These are phyloP conservation scores for Druon quercuslanigerum DNA, from an alignment of 1,140 invertebrate species.

Conservation along the genomic window DNA sequence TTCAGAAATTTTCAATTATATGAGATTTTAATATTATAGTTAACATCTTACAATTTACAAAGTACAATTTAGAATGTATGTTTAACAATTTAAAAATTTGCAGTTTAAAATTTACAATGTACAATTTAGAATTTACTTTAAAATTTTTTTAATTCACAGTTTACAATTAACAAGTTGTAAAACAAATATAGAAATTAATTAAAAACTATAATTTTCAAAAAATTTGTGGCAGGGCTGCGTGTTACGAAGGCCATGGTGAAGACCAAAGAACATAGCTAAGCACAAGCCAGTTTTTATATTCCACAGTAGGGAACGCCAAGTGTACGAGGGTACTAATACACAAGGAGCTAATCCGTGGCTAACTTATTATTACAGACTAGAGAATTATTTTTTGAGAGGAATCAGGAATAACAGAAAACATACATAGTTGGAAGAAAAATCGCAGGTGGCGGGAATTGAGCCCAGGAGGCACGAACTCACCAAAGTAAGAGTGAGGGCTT, in stretches of 20 bases:
- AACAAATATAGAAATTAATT: neutral
- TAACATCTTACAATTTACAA: too few species aligned
- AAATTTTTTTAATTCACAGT: neutral
- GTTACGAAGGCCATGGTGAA: conserved; percentile 53
- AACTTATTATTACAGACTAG: conserved; percentile 16
- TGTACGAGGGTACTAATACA: conserved; percentile 54
- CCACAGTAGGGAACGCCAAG: conserved; percentile 68
- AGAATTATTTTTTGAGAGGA: neutral
- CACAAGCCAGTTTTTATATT: conserved; percentile 61
- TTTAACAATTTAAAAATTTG: too few species aligned
- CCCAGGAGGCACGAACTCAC: conserved; percentile 34
- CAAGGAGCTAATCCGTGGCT: conserved; percentile 66
- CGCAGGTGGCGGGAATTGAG: conserved; percentile 51
- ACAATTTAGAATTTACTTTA: too few species aligned
- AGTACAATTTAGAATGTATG: too few species aligned
- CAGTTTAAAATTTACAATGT: too few species aligned
- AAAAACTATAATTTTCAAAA: conserved; percentile 33
- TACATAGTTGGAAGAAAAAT: too few species aligned
- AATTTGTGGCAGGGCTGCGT: conserved; percentile 65
- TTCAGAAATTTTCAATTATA: too few species aligned
- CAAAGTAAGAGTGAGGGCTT: too few species aligned
- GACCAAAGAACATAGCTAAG: conserved; percentile 66
- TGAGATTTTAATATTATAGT: too few species aligned
- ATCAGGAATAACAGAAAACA: too few species aligned
- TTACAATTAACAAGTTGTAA: neutral